These are phyloP conservation scores for Anguilla marmorata DNA, from an alignment of 2,797 vertebrate genomes.

Conservation along the genomic window DNA sequence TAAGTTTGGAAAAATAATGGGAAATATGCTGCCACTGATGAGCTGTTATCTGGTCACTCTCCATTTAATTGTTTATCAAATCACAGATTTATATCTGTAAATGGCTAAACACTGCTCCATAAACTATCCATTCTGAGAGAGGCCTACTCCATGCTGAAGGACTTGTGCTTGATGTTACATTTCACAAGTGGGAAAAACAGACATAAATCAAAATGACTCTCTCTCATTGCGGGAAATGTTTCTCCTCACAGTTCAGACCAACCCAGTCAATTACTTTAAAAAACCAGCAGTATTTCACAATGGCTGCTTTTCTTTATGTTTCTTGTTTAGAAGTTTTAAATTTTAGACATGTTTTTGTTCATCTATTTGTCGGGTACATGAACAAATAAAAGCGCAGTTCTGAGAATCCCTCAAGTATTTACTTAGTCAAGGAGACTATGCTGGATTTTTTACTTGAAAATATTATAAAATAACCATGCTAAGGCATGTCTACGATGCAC, in stretches of 20 bases:
- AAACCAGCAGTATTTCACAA: not conserved
- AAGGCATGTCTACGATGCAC: too few species aligned
- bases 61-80: conserved; percentile 85
- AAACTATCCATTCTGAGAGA: conserved; percentile 80
- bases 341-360: not conserved
- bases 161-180: conserved; percentile 24
- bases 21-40: conserved; percentile 79
- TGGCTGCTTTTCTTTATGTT: not conserved
- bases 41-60: conserved; percentile 75
- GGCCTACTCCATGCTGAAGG: conserved; percentile 63
- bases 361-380: not conserved
- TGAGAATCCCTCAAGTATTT: not conserved
- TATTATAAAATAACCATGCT: too few species aligned
- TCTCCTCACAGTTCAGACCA: not conserved
- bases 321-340: not conserved
- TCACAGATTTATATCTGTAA: conserved; percentile 82
- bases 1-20: conserved; percentile 84
- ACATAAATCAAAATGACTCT: conserved; percentile 22
- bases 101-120: conserved; percentile 77
- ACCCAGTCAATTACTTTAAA: not conserved
- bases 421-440: not conserved
- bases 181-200: not conserved
- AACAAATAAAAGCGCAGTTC: not conserved
- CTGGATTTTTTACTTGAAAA: not conserved
- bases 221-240: not conserved